Evolutionary conservation across 2,797 vertebrate species (phyloP).

Genomic region (Sandelia bainsii): DNA sequence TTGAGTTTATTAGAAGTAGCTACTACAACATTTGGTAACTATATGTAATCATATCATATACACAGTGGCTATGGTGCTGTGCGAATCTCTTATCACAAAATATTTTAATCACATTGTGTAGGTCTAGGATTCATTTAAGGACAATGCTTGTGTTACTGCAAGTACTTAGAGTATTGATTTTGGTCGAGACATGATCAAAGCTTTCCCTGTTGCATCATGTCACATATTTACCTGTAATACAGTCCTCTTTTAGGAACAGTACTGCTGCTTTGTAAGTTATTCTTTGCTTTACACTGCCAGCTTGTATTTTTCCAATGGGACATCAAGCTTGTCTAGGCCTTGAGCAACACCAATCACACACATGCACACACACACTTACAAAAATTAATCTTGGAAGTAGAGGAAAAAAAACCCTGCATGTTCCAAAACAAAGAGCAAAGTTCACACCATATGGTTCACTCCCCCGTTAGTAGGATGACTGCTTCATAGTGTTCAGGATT

Average conservation of each 20-base stretch:
- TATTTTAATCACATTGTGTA: neutral
- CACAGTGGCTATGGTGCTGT: neutral
- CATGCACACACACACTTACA: conserved; percentile 4
- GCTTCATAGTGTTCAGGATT: conserved; percentile 36
- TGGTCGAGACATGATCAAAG: conserved; percentile 36
- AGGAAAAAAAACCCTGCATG: conserved; percentile 31
- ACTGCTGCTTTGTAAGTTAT: conserved; percentile 6
- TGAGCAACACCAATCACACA: conserved; percentile 60
- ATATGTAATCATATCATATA: neutral
- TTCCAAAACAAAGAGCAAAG: conserved; percentile 82
- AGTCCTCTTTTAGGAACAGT: conserved; percentile 9
- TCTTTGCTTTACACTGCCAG: conserved; percentile 2
- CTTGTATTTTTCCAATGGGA: conserved; percentile 36
- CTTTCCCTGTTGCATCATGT: conserved; percentile 10
- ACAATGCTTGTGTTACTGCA: conserved; percentile 3
- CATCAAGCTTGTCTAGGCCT: conserved; percentile 37
- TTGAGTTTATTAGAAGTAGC: conserved; percentile 5
- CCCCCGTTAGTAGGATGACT: conserved; percentile 39
- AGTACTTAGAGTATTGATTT: neutral
- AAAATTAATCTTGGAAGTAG: conserved; percentile 10
- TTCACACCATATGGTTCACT: conserved; percentile 76
- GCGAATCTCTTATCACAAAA: neutral
- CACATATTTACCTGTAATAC: conserved; percentile 26
- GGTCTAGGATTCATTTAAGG: neutral
- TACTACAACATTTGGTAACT: neutral